Evolutionary conservation across 2,113 vertebrate genomes (phyloP).

Genomic region (Paradisaea rubra): DNA sequence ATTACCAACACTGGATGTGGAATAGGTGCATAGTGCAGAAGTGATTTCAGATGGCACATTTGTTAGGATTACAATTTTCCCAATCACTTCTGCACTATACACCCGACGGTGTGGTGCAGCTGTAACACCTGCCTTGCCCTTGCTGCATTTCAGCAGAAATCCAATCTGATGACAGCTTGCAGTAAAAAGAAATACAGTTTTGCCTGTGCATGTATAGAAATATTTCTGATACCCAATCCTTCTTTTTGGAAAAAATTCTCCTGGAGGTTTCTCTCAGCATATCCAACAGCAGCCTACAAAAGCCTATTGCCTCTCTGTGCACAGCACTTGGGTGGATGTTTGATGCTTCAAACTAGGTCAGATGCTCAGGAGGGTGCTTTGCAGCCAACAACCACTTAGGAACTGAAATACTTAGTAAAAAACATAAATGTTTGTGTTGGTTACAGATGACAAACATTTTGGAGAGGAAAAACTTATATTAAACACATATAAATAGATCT

Average conservation of each 20-base stretch:
- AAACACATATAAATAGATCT: neutral
- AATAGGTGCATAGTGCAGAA: neutral
- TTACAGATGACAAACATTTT: neutral
- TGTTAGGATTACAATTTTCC: neutral
- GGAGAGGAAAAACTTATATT: neutral
- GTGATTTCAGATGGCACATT: neutral
- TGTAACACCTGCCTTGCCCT: neutral
- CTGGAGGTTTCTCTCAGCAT: neutral
- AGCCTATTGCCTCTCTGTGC: neutral
- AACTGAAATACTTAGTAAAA: neutral
- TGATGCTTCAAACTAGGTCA: constrained; percentile 57
- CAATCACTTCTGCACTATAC: neutral
- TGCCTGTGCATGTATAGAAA: neutral
- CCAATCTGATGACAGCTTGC: neutral
- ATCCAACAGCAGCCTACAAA: neutral
- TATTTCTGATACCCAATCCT: neutral
- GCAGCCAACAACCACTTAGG: neutral
- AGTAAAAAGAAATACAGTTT: neutral
- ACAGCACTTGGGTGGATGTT: neutral
- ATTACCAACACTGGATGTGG: neutral
- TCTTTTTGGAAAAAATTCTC: neutral
- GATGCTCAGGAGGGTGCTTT: neutral
- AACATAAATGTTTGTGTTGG: neutral
- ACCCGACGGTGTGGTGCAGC: neutral
- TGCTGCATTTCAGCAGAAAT: neutral